Conservation (phyloP, 1,140 invertebrate genomes). For the Galleria mellonella region DNA sequence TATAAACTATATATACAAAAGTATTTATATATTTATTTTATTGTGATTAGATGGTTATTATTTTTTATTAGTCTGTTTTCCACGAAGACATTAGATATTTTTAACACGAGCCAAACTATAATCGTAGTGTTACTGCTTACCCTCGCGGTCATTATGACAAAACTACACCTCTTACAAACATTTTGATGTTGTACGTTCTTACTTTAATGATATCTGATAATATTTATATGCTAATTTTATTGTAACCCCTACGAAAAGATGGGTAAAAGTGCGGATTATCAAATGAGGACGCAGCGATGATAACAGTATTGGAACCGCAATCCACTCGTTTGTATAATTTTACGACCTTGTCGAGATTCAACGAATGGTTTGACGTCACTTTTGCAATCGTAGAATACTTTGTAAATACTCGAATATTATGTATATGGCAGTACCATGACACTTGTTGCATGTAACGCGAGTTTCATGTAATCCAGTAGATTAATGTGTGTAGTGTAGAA, state of each 20-base stretch:
- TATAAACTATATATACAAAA: no score
- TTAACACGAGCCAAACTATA: no score
- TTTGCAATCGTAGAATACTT: conserved; percentile 9
- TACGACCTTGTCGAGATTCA: conserved; percentile 33
- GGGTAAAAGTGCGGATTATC: conserved; percentile 57
- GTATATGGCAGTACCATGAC: conserved; percentile 2
- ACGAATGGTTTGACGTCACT: conserved; percentile 8
- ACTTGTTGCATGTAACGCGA: conserved; percentile 18
- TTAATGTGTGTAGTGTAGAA: no score
- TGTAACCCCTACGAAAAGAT: conserved; percentile 46
- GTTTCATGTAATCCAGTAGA: no score
- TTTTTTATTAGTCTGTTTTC: no score
- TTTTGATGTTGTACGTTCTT: conserved; percentile 18
- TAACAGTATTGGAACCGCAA: conserved; percentile 35
- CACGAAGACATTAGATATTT: no score
- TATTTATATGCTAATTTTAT: conserved; percentile 66
- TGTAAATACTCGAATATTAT: no score
- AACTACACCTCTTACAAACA: neutral
- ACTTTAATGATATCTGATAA: conserved; percentile 14
- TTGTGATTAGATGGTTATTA: no score
- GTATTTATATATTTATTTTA: no score
- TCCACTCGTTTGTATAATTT: conserved; percentile 58
- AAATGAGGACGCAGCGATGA: conserved; percentile 15
- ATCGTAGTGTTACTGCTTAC: no score
- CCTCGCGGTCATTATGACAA: no score